Conservation (phyloP, 2,797 vertebrate genomes). For the Gila robusta region DNA sequence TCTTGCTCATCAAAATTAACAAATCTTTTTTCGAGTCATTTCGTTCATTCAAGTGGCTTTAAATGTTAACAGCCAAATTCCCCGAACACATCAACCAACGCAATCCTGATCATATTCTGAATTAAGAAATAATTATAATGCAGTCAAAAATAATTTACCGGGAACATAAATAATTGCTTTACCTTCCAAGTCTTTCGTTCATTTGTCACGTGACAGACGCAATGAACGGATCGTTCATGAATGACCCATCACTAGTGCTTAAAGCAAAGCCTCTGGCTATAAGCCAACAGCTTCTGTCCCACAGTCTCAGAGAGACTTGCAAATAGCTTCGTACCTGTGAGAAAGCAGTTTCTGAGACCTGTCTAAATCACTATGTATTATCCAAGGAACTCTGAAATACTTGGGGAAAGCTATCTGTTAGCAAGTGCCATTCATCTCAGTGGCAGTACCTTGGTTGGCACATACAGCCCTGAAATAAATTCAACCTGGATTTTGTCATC, state of each 20-base stretch:
- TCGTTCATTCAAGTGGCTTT: too few relatives aligned
- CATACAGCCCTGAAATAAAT: background rate
- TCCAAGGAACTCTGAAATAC: background rate
- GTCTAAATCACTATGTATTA: background rate
- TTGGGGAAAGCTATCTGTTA: background rate
- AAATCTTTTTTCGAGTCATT: too few relatives aligned
- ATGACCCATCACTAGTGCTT: background rate
- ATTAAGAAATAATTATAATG: too few relatives aligned
- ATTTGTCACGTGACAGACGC: too few relatives aligned
- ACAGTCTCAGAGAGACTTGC: conserved; percentile 9
- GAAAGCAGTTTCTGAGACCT: conserved; percentile 12
- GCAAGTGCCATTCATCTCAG: background rate
- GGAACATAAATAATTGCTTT: too few relatives aligned
- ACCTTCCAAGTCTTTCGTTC: too few relatives aligned
- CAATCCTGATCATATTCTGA: too few relatives aligned
- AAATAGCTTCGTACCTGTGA: background rate
- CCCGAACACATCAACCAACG: too few relatives aligned
- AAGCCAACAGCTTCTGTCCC: conserved; percentile 42
- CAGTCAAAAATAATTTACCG: too few relatives aligned
- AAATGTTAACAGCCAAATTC: too few relatives aligned
- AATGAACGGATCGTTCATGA: too few relatives aligned
- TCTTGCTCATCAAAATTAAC: too few relatives aligned
- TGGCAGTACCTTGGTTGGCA: background rate
- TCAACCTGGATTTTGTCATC: background rate
- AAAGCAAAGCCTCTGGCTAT: conserved; percentile 56